phyloP scores from a whole-genome alignment of 2,113 vertebrate species.

The Aleadryas rufinucha region DNA sequence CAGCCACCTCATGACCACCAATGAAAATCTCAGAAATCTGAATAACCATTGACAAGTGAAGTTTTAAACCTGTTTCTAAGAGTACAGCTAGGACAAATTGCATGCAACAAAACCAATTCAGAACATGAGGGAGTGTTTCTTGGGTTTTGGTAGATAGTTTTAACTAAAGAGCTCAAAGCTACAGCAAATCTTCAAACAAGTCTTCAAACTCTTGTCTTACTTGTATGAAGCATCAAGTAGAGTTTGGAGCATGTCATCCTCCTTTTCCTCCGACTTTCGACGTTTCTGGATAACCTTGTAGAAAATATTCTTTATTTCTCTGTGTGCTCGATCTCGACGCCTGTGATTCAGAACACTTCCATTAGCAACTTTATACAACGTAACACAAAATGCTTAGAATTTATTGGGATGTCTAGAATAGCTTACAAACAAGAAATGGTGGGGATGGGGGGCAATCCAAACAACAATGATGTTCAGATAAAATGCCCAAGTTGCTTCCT shows the following conservation, averaged over 20 bases:
- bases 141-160: background rate
- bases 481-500: background rate
- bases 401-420: background rate
- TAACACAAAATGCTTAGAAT: background rate
- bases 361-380: background rate
- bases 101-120: background rate
- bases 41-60: background rate
- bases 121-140: background rate
- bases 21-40: background rate
- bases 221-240: constrained; percentile 94
- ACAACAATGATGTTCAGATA: background rate
- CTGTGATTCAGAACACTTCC: constrained; percentile 58
- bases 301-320: constrained; percentile 92
- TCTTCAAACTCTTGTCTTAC: constrained; percentile 69
- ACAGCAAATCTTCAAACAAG: background rate
- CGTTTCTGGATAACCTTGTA: constrained; percentile 90
- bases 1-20: fast-evolving
- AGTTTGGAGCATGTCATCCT: constrained; percentile 93
- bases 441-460: background rate
- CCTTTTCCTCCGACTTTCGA: constrained; percentile 75
- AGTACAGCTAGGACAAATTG: background rate
- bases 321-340: constrained; percentile 88
- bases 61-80: background rate
- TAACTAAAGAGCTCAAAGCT: background rate
- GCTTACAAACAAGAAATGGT: background rate